Base-by-base conservation (phyloP, 2,888 invertebrate species). In the Pammene aurita region DNA sequence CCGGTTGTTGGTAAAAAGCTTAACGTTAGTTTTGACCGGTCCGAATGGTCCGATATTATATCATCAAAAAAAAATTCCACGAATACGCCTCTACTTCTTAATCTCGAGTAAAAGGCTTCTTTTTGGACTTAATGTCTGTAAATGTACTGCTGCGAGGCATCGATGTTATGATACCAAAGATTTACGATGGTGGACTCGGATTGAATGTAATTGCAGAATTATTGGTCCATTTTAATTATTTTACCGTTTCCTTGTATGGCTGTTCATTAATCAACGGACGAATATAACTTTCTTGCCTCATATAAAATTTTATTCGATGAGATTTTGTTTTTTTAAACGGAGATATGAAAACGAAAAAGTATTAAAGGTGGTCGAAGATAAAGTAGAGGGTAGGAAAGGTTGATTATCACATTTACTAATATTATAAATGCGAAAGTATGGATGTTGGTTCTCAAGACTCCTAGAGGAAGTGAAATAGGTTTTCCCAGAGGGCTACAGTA, bases 201-300 rank as follows among this genome's bases (percentile, higher is more conserved):
- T 61, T 50, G 38, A 50, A 38, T 38, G 61, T 38, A 50, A 48
- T 61, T n/a, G 16, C 38, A 61, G 13, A 50, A 61, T 48, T 50
- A 50, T 50, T 18, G 38, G 50, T 10, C 16, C 16, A 38, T 61
- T 50, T 61, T 61, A 61, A 61, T 61, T 61, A 61, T 61, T 61
- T 35, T 9, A 61, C 48, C 61, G 50, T 16, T 61, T 38, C 61
- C 48, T 38, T 61, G 38, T 61, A 61, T n/a, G 38, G 50, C 9
- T 18, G 38, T 16, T 61, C 48, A 61, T 61, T 61, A 61, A 61
- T 61, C 48, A 61, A 13, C 14, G 5, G 0, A 16, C 50, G 48
- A 61, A 61, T 50, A 34, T 60, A 18, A 42, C 61, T 50, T 61
- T 16, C 61, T 38, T 48, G 38, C 60, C 10, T 41, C 41, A n/a